Evolutionary conservation across 2,113 vertebrate genomes (phyloP), one percentile per base, ranked within the genome.

Genomic region (Sturnira hondurensis): DNA sequence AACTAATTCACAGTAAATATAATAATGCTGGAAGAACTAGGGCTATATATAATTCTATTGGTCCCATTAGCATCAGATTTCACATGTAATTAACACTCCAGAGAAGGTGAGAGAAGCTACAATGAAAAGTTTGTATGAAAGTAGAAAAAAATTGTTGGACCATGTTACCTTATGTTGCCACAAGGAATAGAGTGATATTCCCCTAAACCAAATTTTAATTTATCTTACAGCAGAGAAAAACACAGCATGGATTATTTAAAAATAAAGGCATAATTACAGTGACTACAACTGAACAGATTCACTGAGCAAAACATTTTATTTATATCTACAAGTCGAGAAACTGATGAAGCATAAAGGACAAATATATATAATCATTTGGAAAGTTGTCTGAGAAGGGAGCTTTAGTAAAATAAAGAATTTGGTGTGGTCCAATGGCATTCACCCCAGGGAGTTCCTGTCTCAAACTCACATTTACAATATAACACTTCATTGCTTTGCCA

Each of bases 281-380:
- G 76, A 74, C 24, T 94, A 56, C 22, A 63, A 63, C 4, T 92
- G 71, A 96, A 61, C n/a, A 88, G 36, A 84, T 65, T 85, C 85
- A 90, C 58, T 86, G 91, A 82, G 17, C 50, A 94, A 95, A 93
- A 52, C 14, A 93, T 89, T 94, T 96, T 93, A 89, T 95, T 96
- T 96, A 70, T 78, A 94, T 56, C 86, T 91, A 28, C 47, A 84
- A 81, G 67, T 83, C 91, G 77, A 90, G 71, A 78, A 91, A 78
- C 58, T 58, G 36, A 87, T 67, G 73, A 87, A 80, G 56, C 67
- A 47, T 63, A 70, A 95, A 96, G 81, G 82, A 67, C 89, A 94
- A 88, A 77, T 76, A 68, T 31, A 45, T 67, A 61, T 92, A 87
- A 47, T 92, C 65, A 92, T 20, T 43, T 87, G 81, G 87, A 92